These are phyloP conservation scores for Nothura maculosa DNA, from an alignment of 2,797 vertebrate genomes.

Conservation along the genomic window DNA sequence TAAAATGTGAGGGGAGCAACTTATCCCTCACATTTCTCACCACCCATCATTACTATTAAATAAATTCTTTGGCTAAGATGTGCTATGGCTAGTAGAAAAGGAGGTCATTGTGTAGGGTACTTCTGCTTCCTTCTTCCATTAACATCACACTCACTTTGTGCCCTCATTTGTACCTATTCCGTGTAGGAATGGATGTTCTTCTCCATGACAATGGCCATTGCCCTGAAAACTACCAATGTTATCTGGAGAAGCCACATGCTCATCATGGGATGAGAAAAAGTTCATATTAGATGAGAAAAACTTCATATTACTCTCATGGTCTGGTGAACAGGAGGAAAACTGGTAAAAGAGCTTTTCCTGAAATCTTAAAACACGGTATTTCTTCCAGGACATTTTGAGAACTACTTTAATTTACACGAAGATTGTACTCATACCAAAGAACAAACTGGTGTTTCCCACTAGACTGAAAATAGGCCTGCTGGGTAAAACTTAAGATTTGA, in stretches of 20 bases:
- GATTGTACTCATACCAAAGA: not conserved
- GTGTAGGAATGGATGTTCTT: not conserved
- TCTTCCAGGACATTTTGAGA: not conserved
- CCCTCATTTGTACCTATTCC: not conserved
- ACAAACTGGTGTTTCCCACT: not conserved
- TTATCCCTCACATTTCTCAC: not conserved
- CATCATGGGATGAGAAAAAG: not conserved
- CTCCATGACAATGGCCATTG: rapidly evolving
- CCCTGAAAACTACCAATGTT: not conserved
- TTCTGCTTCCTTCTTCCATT: not conserved
- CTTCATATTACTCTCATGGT: not conserved
- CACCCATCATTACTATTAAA: not conserved
- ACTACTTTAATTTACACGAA: not conserved
- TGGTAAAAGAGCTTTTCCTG: not conserved
- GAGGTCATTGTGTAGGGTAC: not conserved
- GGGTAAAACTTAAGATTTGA: not conserved
- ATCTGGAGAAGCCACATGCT: not conserved
- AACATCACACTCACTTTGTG: not conserved
- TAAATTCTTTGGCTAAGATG: not conserved
- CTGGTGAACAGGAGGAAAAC: not conserved
- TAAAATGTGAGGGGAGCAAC: too few species aligned
- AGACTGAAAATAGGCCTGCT: not conserved
- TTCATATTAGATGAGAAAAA: not conserved
- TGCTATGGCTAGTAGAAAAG: not conserved
- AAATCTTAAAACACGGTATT: not conserved